Percentiles rank a stretch among this genome's conserved stretches.
Conservation (phyloP, 2,113 vertebrate species). For the Ariopsis seemanni region DNA sequence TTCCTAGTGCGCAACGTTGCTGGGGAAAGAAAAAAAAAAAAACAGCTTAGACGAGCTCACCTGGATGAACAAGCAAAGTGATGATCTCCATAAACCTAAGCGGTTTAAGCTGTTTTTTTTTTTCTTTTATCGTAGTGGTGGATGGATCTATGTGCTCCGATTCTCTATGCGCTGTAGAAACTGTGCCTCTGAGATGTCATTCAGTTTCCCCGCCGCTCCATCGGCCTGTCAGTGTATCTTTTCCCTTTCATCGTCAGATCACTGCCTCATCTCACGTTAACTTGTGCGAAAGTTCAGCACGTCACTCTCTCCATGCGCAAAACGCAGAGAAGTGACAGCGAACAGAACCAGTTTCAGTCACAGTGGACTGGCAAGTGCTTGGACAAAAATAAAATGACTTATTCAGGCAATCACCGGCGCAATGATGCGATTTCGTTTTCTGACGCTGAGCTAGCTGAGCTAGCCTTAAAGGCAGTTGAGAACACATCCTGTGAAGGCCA, state of each 20-base stretch:
- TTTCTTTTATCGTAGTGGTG: not conserved
- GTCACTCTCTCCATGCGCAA: conserved; percentile 56
- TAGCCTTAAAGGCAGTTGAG: not conserved
- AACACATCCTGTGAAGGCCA: not conserved
- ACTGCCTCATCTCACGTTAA: not conserved
- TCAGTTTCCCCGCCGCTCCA: not conserved
- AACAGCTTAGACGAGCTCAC: not conserved
- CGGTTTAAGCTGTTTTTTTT: conserved; percentile 10
- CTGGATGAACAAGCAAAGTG: not conserved
- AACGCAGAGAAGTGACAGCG: not conserved
- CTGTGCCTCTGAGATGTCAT: conserved; percentile 7
- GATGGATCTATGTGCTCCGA: not conserved
- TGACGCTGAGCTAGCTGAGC: not conserved
- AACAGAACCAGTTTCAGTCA: not conserved
- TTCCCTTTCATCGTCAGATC: not conserved
- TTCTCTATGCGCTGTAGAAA: not conserved
- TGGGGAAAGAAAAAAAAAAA: not conserved
- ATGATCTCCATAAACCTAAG: not conserved
- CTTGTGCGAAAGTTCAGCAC: not conserved
- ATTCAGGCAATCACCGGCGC: too few relatives aligned
- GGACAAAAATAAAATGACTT: not conserved
- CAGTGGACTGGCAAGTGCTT: not conserved
- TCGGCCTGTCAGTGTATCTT: not conserved
- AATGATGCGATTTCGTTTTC: not conserved
- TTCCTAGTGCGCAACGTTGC: not conserved